A percentile compares a stretch with the other conserved stretches of the same genome.
phyloP scores from a whole-genome alignment of 2,113 vertebrate species.

The Actenoides hombroni region DNA sequence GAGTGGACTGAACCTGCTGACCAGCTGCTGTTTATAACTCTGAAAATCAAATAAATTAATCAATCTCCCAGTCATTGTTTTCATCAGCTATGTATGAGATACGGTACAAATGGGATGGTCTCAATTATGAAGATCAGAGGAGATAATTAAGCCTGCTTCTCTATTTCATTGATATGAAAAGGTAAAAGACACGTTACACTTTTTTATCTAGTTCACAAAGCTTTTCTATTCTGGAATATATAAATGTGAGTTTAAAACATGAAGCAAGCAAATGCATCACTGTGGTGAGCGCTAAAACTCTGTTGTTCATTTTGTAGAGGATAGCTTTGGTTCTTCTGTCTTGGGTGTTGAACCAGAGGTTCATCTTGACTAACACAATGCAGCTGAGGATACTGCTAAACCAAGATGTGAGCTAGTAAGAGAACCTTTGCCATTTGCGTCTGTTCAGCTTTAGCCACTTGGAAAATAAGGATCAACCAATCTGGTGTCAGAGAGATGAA shows the following conservation, averaged over 20 bases:
- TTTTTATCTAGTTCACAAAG: background rate
- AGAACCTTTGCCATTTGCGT: background rate
- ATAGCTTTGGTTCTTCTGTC: background rate
- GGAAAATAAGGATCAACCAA: background rate
- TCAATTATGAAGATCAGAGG: slow-evolving; percentile 22
- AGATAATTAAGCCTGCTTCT: background rate
- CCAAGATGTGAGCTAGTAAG: background rate
- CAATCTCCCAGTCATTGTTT: background rate
- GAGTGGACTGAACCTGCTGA: background rate
- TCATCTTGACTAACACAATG: background rate
- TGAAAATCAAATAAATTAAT: slow-evolving; percentile 29
- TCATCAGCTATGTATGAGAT: background rate
- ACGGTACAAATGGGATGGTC: background rate
- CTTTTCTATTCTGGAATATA: background rate
- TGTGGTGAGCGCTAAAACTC: background rate
- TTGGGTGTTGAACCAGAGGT: background rate
- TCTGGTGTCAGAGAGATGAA: background rate
- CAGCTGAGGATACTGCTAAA: background rate
- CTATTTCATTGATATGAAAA: background rate
- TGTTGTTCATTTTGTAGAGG: background rate
- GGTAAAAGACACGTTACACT: background rate
- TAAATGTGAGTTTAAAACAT: background rate
- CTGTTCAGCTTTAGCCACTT: background rate
- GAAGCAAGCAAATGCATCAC: background rate
- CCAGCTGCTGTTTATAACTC: slow-evolving; percentile 3